Evolutionary conservation across 2,797 vertebrate genomes (phyloP).

Genomic region (Notolepis coatsorum): DNA sequence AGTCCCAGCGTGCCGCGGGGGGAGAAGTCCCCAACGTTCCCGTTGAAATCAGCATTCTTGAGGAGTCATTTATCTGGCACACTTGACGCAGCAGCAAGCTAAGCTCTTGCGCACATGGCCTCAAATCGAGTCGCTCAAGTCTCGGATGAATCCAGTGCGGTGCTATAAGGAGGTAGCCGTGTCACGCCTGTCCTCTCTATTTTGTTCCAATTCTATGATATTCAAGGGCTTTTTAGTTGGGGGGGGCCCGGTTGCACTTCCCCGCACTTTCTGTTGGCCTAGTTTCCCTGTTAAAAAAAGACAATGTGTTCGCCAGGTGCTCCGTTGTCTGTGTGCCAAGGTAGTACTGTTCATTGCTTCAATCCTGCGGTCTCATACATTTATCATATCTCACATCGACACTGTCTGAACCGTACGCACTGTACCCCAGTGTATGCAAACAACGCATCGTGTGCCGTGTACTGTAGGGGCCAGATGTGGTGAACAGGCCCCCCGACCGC

Average conservation of each 20-base stretch:
- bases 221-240: too few relatives aligned
- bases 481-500: neutral
- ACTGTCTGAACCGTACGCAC: neutral
- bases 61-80: too few relatives aligned
- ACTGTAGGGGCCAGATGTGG: neutral
- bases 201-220: too few relatives aligned
- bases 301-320: slow-evolving; percentile 17
- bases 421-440: neutral
- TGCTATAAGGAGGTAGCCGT: too few relatives aligned
- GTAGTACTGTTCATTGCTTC: neutral
- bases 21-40: too few relatives aligned
- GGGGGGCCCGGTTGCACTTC: neutral
- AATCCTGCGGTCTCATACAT: neutral
- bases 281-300: neutral
- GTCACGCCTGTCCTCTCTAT: too few relatives aligned
- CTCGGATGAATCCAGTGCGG: too few relatives aligned
- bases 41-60: too few relatives aligned
- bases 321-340: neutral
- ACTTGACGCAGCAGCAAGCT: too few relatives aligned
- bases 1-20: too few relatives aligned
- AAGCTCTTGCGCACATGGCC: too few relatives aligned
- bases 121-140: too few relatives aligned
- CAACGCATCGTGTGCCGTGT: neutral
- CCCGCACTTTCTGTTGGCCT: neutral
- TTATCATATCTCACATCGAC: neutral